Evolutionary conservation across 1,140 invertebrate species (phyloP), one percentile per base, ranked within the genome.

Genomic region (Heliconius nattereri): DNA sequence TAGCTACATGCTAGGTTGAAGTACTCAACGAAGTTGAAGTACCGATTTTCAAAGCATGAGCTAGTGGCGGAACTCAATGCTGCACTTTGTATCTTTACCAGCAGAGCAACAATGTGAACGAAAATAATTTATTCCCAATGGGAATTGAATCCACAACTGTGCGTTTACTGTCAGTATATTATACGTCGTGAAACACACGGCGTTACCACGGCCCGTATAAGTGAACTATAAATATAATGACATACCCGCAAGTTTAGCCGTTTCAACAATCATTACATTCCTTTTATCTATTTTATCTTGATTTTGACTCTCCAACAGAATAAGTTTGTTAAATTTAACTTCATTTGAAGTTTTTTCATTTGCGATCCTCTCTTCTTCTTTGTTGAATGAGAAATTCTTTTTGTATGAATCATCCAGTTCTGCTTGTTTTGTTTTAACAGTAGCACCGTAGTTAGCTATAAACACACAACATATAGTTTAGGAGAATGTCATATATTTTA

Each of bases 241-340:
- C n/a, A 88, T 88, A 95, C 94, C 90, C 90, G 93, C 94, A 72
- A 93, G 86, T 82, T 90, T 90, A 13, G 89, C 92, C 60, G 91
- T 89, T 71, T 92, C 89, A 2, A 91, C 82, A 76, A 95, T 88
- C 84, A 92, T 86, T 26, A 80, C 81, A 82, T 94, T 94, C 71
- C 89, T 91, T 71, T 89, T 90, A 54, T 90, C 87, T 52, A 94
- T 91, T 82, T 92, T 94, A 32, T 95, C 93, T 82, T 95, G 93
- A 81, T 95, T 92, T 80, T 95, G 94, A 72, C 91, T 91, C 75
- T 95, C 94, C 52, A 95, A 78, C 26, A 94, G 73, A 20, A 91
- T 89, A 6, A 94, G 78, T 84, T 94, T 92, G 77, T 91, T 94
- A 75, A 89, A 92, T 80, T 94, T 94, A 2, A 91, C 85, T 84